These are phyloP conservation scores for Latrodectus geometricus DNA, from an alignment of 1,140 invertebrate genomes.

Conservation along the genomic window DNA sequence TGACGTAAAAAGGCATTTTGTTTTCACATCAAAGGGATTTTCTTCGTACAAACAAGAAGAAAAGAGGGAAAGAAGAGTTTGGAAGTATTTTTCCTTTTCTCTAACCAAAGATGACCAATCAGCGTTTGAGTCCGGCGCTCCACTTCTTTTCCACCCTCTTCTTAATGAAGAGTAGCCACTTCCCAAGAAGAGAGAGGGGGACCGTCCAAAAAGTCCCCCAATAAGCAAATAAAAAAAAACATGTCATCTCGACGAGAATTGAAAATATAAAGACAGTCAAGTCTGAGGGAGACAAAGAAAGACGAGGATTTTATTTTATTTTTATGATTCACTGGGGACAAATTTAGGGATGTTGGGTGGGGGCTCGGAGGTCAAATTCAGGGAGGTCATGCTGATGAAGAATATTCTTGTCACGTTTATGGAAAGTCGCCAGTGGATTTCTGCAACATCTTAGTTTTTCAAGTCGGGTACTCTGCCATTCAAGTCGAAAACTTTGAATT, in stretches of 20 bases:
- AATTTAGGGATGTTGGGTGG: neutral
- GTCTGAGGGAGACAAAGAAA: neutral
- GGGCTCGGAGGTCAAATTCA: neutral
- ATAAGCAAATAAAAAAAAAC: neutral
- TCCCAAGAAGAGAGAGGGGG: conserved; percentile 1
- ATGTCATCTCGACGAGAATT: neutral
- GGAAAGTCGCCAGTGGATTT: too few relatives aligned
- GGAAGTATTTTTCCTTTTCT: neutral
- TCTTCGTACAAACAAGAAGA: neutral
- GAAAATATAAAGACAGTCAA: neutral
- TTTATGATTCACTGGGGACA: neutral
- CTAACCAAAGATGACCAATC: conserved; percentile 7
- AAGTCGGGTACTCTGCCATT: too few relatives aligned
- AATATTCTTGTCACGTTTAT: neutral
- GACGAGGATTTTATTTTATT: neutral
- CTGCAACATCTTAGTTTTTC: too few relatives aligned
- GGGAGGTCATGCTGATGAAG: neutral
- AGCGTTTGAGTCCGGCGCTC: conserved; percentile 6
- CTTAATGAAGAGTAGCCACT: conserved; percentile 28
- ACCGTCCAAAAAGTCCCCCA: conserved; percentile 7
- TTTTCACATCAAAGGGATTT: neutral
- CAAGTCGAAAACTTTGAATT: too few relatives aligned
- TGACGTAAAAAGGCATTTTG: neutral
- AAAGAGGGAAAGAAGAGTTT: neutral
- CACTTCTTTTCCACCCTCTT: conserved; percentile 3